A percentile compares a stretch with the other conserved stretches of the same genome.
These are phyloP conservation scores for Trichopoda pennipes DNA, from an alignment of 2,888 invertebrate species.

Conservation along the genomic window DNA sequence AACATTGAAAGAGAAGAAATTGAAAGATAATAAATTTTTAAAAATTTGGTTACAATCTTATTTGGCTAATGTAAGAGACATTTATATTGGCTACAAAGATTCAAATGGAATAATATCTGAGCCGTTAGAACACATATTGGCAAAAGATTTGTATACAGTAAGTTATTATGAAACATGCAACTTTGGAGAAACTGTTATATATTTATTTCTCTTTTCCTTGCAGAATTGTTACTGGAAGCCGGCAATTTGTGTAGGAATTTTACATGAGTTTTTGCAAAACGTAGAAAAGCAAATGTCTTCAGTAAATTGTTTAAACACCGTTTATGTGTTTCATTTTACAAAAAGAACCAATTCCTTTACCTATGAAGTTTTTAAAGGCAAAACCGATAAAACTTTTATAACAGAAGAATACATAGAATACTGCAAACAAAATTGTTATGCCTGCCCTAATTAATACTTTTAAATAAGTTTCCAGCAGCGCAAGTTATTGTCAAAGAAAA, in stretches of 20 bases:
- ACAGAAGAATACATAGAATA: conserved; percentile 25
- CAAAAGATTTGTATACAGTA: conserved; percentile 30
- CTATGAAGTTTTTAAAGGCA: conserved; percentile 14
- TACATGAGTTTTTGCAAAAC: conserved; percentile 33
- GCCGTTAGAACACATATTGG: conserved; percentile 11
- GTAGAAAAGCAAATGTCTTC: conserved; percentile 27
- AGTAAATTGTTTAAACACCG: conserved; percentile 32
- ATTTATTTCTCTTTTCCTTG: not conserved
- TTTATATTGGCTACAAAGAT: conserved; percentile 41
- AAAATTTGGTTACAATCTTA: conserved; percentile 42
- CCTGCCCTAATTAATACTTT: not conserved
- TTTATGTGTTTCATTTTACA: conserved; percentile 39
- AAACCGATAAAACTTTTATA: conserved; percentile 37
- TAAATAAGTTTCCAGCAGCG: not conserved
- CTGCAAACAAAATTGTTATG: not conserved
- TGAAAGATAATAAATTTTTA: conserved; percentile 8
- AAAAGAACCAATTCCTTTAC: not conserved
- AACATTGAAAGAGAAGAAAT: not conserved
- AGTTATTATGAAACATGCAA: not conserved
- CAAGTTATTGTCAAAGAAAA: too few relatives aligned
- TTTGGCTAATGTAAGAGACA: conserved; percentile 34
- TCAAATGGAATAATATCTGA: conserved; percentile 5
- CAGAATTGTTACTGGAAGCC: conserved; percentile 42
- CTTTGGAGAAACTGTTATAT: not conserved
- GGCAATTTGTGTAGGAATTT: conserved; percentile 14